Percentiles rank a stretch among this genome's conserved stretches.
Conservation (phyloP, 2,113 vertebrate species). For the Peucedramus taeniatus region DNA sequence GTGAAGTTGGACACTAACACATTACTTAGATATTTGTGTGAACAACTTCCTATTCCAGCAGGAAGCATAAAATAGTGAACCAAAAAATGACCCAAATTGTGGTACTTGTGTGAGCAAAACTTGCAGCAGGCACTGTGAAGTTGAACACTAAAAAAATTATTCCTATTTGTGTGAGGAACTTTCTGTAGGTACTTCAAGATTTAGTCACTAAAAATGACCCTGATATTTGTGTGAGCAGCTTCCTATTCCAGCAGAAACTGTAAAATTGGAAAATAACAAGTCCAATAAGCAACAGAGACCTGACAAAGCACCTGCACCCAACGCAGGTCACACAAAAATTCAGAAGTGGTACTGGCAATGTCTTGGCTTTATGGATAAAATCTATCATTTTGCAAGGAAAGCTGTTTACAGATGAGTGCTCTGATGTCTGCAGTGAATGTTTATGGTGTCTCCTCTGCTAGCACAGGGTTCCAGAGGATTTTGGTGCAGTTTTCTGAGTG, state of each 20-base stretch:
- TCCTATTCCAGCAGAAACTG: not conserved
- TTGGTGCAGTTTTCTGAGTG: not conserved
- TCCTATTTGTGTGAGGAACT: not conserved
- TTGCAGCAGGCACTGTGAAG: not conserved
- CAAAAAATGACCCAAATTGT: not conserved
- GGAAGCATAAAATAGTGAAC: not conserved
- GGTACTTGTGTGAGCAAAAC: not conserved
- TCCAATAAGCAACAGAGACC: not conserved
- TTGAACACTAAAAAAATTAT: not conserved
- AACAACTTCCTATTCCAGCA: not conserved
- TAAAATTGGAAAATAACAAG: rapidly evolving
- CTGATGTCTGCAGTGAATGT: not conserved
- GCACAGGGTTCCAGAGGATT: not conserved
- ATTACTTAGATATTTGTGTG: too few species aligned
- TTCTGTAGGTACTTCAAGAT: not conserved
- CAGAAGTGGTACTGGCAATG: not conserved
- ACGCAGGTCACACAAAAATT: not conserved
- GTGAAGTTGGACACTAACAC: not conserved
- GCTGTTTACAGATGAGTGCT: not conserved
- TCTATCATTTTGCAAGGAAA: not conserved
- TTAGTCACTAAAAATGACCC: not conserved
- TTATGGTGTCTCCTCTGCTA: not conserved
- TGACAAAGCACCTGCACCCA: not conserved
- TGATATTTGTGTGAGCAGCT: not conserved
- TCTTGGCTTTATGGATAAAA: not conserved